A percentile compares a stretch with the other conserved stretches of the same genome.
These are phyloP conservation scores for Australoheros scitulus DNA, from an alignment of 2,113 vertebrate genomes.

Conservation along the genomic window DNA sequence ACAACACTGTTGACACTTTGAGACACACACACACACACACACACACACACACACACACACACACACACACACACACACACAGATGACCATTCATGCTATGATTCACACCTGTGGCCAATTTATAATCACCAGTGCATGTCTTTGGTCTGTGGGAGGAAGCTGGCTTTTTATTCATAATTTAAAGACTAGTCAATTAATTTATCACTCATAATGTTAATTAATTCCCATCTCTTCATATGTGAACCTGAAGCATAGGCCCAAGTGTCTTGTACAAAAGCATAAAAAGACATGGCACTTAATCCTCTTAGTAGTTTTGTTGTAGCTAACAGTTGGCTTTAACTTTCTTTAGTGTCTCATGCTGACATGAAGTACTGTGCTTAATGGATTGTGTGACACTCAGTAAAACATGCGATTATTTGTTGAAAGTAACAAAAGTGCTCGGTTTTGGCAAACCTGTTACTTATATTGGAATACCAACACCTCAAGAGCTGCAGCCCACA, in stretches of 20 bases:
- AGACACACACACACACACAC: no score
- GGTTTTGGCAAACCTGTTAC: background rate
- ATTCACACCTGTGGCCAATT: background rate
- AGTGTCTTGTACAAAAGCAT: background rate
- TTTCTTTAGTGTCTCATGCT: conserved; percentile 38
- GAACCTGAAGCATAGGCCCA: background rate
- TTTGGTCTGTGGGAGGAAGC: background rate
- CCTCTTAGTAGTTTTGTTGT: conserved; percentile 40
- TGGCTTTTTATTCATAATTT: background rate
- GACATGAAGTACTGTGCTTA: background rate
- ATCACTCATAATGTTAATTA: background rate
- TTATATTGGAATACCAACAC: background rate
- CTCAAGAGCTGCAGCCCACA: background rate
- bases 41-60: background rate
- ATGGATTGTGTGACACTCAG: background rate
- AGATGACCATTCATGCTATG: background rate
- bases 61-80: background rate
- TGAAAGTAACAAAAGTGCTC: conserved; percentile 19
- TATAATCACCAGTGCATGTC: background rate
- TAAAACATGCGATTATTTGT: background rate
- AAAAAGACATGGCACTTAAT: conserved; percentile 28
- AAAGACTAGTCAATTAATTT: background rate
- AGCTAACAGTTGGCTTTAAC: conserved; percentile 14
- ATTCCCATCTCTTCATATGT: background rate
- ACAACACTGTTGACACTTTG: no score